Base-by-base conservation (phyloP, 23 tunicate species). In the Styela clava region DNA sequence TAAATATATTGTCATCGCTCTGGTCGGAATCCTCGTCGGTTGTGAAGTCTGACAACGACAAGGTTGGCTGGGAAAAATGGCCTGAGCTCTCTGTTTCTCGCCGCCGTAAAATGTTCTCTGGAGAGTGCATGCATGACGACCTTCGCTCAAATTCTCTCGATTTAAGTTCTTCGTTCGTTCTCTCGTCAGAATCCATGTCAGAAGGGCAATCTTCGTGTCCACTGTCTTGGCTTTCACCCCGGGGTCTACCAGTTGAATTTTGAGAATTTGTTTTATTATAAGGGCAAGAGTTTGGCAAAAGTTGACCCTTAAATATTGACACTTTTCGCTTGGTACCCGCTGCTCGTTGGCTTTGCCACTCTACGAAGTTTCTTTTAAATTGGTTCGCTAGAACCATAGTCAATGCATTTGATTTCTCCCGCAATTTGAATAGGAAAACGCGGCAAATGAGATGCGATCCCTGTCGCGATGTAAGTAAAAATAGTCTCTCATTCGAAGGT, bases 381-480 rank as follows among this genome's bases (percentile, higher is more conserved):
- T 88, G 94, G 23, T 79, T 26, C 26, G 94, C 94, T 24, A 88
- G 82, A 2, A 83, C 33, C 31, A 62, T 80, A 31, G 84, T 88
- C 20, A 84, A 35, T n/a, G 78, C 80, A 22, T 88, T 84, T 3
- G 94, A 84, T 44, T 88, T 88, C 26, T 88, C 94, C n/a, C 74
- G 72, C 34, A 52, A 78, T 32, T 52, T 24, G 74, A 88, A 88
- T 2, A 88, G 69, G 35, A 83, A 79, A 12, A 79, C 88, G 19
- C 88, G 85, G 72, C 94, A 88, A 25, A 33, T 69, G 29, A 88
- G 72, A 34, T 84, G 82, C 23, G 79, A 84, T 64, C 72, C 70
- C 21, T 86, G 85, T 36, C 85, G 81, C 25, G 94, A 88, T 16
- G 94, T 88, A 16, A 88, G 85, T n/a, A 88, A 72, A 65, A 88